Base-by-base conservation (phyloP, 2,888 invertebrate species). In the Gerris lacustris region DNA sequence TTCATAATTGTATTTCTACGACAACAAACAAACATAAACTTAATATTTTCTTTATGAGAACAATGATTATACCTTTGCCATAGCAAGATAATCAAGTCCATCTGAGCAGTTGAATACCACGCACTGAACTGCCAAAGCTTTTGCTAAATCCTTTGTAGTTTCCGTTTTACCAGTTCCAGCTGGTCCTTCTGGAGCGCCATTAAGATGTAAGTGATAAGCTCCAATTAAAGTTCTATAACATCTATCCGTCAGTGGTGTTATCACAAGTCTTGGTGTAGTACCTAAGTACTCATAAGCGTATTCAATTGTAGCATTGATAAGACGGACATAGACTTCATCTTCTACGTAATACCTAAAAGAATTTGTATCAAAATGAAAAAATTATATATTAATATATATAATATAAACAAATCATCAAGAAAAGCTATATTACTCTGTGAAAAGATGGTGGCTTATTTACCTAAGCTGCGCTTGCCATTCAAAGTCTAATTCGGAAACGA, bases 81-180 rank as follows among this genome's bases (percentile, higher is more conserved):
- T 91, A 44, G 91, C 90, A 77, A 91, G 88, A 79, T 91, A 92
- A 80, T 92, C 92, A 73, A 93, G 82, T 11, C 91, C 91, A 78
- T 91, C 92, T 0, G 92, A 92, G 79, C 92, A 93, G 80, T 92
- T 92, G 79, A 93, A 93, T 0, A 92, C 91, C 0, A 93, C 88
- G 79, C 92, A 92, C 78, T 94, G 94, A 1, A 95, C 92, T 0
- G 94, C 96, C 68, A 96, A 79, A 0, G 94, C 94, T 81, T 94
- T 93, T 6, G 94, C 94, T 74, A 96, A 83, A 82, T 96, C 95
- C 82, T 96, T 96, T 0, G 91, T 91, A 18, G 93, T 92, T 82
- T 94, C 94, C 0, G 93, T 94, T 82, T 94, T 94, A 0, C 94
- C 94, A 0, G 93, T 93, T 0, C 93, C 92, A 0, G 91, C 90